Conservation (phyloP, 2,797 vertebrate genomes). For the Dicrostonyx torquatus region DNA sequence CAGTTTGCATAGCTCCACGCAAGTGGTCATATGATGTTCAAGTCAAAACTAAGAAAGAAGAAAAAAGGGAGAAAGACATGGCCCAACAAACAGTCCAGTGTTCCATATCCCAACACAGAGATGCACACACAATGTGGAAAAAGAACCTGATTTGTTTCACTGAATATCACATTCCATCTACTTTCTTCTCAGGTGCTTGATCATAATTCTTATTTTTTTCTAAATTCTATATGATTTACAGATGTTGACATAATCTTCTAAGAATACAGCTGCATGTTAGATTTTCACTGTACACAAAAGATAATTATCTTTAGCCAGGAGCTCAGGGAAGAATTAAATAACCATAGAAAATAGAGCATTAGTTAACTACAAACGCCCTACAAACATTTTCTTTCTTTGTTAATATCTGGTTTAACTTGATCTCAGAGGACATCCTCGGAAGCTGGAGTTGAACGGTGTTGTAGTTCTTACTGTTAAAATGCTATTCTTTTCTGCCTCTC, state of each 20-base stretch:
- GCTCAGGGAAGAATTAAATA: background rate
- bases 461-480: background rate
- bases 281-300: background rate
- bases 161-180: background rate
- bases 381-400: background rate
- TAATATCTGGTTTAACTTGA: background rate
- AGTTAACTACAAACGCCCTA: background rate
- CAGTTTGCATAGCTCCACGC: background rate
- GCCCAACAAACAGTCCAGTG: background rate
- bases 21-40: background rate
- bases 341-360: background rate
- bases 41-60: background rate
- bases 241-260: background rate
- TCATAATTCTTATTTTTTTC: background rate
- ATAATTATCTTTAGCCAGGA: background rate
- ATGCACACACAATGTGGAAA: background rate
- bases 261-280: background rate
- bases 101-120: background rate
- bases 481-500: conserved; percentile 6
- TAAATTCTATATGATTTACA: conserved; percentile 21
- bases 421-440: background rate
- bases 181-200: background rate
- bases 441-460: background rate
- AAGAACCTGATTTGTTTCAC: background rate
- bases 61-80: background rate